These are phyloP conservation scores for Paracanthobrama guichenoti DNA, from an alignment of 2,113 vertebrate genomes.

Conservation along the genomic window DNA sequence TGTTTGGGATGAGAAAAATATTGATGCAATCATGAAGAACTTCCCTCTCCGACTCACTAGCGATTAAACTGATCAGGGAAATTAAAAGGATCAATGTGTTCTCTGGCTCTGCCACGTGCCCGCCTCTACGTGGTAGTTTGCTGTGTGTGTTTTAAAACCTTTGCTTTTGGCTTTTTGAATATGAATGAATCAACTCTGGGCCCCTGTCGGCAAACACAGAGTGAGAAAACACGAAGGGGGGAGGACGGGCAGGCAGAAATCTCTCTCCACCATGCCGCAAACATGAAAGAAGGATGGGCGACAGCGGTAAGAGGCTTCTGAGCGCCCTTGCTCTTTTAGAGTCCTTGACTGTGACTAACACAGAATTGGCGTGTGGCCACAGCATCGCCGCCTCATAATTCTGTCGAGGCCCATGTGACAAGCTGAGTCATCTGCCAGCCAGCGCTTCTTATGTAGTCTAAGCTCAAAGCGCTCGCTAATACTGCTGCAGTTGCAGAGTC, in stretches of 20 bases:
- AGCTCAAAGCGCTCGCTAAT: neutral
- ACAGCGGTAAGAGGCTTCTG: constrained; percentile 10
- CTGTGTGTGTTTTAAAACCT: constrained; percentile 16
- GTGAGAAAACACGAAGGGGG: neutral
- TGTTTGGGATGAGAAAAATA: constrained; percentile 27
- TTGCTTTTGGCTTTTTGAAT: constrained; percentile 20
- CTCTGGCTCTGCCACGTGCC: constrained; percentile 4
- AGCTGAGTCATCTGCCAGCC: constrained; percentile 32
- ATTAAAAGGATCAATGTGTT: constrained; percentile 35
- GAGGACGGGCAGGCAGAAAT: neutral
- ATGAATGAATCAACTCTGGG: constrained; percentile 34
- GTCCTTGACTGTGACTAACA: constrained; percentile 17
- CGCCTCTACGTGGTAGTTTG: neutral
- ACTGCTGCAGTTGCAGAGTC: constrained; percentile 7
- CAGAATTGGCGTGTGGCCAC: constrained; percentile 11
- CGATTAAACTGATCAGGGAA: constrained; percentile 43
- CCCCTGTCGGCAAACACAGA: neutral
- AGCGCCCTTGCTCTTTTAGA: constrained; percentile 24
- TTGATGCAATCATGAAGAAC: constrained; percentile 23
- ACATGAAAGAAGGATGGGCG: constrained; percentile 32
- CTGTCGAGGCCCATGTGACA: constrained; percentile 1
- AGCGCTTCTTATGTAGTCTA: neutral
- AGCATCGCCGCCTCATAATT: constrained; percentile 22
- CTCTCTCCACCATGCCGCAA: neutral
- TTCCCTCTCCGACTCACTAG: neutral